These are phyloP conservation scores for Dicrostonyx torquatus DNA, from an alignment of 2,797 vertebrate species.

Conservation along the genomic window DNA sequence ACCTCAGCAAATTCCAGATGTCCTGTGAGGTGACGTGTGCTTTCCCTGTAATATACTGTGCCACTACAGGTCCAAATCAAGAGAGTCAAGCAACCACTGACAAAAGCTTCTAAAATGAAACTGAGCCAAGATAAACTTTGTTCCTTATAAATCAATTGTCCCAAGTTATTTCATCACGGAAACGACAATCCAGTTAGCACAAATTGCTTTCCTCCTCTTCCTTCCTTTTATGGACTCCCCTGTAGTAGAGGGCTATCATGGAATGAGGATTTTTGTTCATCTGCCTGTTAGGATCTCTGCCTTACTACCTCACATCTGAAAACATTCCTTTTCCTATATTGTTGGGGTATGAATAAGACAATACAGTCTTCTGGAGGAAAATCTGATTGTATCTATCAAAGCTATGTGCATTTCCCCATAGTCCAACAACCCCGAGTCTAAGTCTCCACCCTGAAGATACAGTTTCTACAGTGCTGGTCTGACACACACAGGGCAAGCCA, in stretches of 20 bases:
- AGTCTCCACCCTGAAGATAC: neutral
- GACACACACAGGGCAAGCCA: neutral
- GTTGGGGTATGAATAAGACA: neutral
- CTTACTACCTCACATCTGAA: rapidly evolving
- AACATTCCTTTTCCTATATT: neutral
- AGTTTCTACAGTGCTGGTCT: neutral
- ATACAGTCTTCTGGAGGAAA: neutral
- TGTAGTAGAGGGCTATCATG: neutral
- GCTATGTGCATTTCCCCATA: neutral
- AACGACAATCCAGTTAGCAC: neutral
- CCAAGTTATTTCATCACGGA: neutral
- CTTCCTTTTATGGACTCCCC: neutral
- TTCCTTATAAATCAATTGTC: neutral
- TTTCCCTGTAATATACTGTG: too few relatives aligned
- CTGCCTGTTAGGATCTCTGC: neutral
- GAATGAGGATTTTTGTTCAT: neutral
- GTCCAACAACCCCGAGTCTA: neutral
- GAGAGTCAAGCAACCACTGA: neutral
- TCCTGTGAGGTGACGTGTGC: neutral
- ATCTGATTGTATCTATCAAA: neutral
- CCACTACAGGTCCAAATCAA: neutral
- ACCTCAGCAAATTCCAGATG: neutral
- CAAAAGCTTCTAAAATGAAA: neutral
- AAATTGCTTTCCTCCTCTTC: neutral
- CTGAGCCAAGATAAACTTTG: neutral